Evolutionary conservation across 2,113 vertebrate species (phyloP).

Genomic region (Cephalopterus ornatus): DNA sequence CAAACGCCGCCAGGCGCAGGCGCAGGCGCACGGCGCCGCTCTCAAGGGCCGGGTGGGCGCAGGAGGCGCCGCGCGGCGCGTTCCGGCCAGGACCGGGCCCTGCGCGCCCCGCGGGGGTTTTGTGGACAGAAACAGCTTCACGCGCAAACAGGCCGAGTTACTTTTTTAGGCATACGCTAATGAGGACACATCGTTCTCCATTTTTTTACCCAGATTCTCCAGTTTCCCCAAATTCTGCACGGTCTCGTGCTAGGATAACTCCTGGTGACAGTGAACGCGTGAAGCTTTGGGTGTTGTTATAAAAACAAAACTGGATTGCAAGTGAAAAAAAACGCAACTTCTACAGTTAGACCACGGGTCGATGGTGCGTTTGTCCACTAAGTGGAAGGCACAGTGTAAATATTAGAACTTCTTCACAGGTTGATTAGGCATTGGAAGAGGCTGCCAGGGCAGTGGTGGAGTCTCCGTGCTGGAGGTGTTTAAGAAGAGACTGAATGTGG

Average conservation of each 20-base stretch:
- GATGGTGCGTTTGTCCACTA: not conserved
- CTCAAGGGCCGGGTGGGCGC: not conserved
- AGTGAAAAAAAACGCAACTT: not conserved
- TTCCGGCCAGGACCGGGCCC: not conserved
- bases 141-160: fast-evolving
- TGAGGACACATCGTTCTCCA: fast-evolving
- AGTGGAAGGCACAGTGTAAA: not conserved
- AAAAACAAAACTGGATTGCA: not conserved
- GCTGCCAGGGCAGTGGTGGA: not conserved
- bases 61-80: not conserved
- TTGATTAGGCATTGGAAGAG: not conserved
- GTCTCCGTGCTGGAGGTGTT: not conserved
- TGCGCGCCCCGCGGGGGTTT: fast-evolving
- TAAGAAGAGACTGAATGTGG: not conserved
- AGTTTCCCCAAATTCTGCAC: not conserved
- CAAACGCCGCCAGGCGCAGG: fast-evolving
- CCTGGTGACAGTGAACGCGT: not conserved
- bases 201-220: not conserved
- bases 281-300: not conserved
- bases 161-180: fast-evolving
- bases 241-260: not conserved
- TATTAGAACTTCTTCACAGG: not conserved
- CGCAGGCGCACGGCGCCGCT: fast-evolving
- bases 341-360: fast-evolving
- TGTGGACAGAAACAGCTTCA: fast-evolving